Conservation (phyloP, 2,888 invertebrate species). For the Stictocephala bisonia region DNA sequence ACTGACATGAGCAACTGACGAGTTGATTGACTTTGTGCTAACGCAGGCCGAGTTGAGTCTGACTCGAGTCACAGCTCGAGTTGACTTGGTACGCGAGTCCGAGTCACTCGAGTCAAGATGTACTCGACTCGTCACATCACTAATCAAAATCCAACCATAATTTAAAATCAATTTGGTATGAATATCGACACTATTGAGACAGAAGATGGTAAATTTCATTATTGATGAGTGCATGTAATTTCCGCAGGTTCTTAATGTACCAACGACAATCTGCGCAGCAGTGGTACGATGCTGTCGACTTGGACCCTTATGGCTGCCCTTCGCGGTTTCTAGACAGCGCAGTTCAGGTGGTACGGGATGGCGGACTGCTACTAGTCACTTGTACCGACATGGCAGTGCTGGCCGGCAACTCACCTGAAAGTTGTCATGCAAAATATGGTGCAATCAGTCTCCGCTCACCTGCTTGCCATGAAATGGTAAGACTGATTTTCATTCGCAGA, state of each 20-base stretch:
- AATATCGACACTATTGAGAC: too few species aligned
- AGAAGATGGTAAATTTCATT: too few species aligned
- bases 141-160: too few species aligned
- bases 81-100: too few species aligned
- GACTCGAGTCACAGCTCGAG: too few species aligned
- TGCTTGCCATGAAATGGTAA: conserved; percentile 95
- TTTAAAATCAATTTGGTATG: too few species aligned
- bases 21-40: too few species aligned
- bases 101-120: too few species aligned
- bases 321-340: conserved; percentile 89
- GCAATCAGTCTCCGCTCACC: conserved; percentile 86
- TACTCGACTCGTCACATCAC: too few species aligned
- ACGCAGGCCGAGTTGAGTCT: too few species aligned
- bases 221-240: too few species aligned
- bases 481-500: conserved; percentile 48
- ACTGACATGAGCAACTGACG: too few species aligned
- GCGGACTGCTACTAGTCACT: conserved; percentile 92
- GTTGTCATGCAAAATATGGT: conserved; percentile 94
- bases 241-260: conserved; percentile 90
- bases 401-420: conserved; percentile 95
- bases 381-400: conserved; percentile 98
- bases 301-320: conserved; percentile 98
- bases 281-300: conserved; percentile 89
- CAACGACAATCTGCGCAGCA: conserved; percentile 73
- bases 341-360: conserved; percentile 81